A percentile compares a stretch with the other conserved stretches of the same genome.
These are phyloP conservation scores for Sebastes cheni DNA, from an alignment of 2,797 vertebrate species.

Conservation along the genomic window DNA sequence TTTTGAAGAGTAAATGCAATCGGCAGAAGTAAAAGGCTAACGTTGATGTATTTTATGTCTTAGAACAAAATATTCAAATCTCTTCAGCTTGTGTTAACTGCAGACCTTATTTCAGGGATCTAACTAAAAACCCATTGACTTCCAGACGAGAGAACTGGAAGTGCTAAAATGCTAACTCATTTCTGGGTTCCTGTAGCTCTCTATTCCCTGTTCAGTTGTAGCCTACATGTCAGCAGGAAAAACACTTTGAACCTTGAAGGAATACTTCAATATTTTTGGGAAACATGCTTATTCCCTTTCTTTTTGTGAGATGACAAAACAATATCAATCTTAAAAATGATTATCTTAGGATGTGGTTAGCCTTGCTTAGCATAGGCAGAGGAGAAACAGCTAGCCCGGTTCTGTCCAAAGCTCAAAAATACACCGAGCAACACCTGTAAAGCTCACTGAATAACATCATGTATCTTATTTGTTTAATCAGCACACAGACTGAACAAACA, in stretches of 20 bases:
- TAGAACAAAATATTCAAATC: too few relatives aligned
- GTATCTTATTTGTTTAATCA: background rate
- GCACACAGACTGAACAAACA: background rate
- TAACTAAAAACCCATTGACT: too few relatives aligned
- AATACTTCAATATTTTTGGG: background rate
- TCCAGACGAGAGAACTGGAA: too few relatives aligned
- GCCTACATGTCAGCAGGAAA: background rate
- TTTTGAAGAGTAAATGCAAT: too few relatives aligned
- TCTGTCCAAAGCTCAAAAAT: background rate
- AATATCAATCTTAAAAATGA: background rate
- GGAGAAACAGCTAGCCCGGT: background rate
- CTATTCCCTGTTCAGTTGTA: too few relatives aligned
- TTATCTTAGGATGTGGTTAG: background rate
- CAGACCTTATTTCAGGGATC: too few relatives aligned
- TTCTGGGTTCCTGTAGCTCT: too few relatives aligned
- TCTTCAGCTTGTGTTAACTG: too few relatives aligned
- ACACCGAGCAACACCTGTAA: background rate
- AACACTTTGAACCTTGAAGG: background rate
- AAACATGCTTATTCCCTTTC: background rate
- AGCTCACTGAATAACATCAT: background rate
- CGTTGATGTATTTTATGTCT: too few relatives aligned
- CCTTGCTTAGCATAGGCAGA: too few relatives aligned
- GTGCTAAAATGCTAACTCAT: too few relatives aligned
- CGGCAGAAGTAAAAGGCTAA: too few relatives aligned
- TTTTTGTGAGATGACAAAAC: background rate